Conservation (phyloP, 2,113 vertebrate species). For the Strix uralensis region DNA sequence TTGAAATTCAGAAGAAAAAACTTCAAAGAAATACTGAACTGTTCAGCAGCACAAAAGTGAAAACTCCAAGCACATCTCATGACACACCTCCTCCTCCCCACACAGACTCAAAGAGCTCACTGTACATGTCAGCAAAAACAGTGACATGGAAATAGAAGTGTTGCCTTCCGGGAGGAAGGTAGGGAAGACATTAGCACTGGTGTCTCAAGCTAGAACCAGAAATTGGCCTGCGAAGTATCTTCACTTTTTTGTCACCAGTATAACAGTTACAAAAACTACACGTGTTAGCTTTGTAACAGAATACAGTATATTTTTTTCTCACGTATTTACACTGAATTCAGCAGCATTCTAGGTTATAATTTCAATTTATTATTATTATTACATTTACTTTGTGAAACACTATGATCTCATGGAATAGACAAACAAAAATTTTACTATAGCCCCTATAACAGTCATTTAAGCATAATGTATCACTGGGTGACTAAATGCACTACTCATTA, state of each 20-base stretch:
- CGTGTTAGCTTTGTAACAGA: background rate
- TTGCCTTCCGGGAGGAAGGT: rapidly evolving
- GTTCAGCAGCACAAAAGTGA: background rate
- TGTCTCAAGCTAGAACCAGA: background rate
- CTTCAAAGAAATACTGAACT: no score
- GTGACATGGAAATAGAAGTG: rapidly evolving
- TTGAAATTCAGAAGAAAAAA: background rate
- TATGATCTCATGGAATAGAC: background rate
- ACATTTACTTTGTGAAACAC: background rate
- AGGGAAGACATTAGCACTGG: background rate
- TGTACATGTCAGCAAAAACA: rapidly evolving
- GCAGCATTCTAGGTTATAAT: background rate
- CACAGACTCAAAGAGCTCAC: rapidly evolving
- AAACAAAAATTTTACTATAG: background rate
- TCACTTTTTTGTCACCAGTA: background rate
- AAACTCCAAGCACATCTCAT: rapidly evolving
- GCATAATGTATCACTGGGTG: background rate
- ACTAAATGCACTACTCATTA: background rate
- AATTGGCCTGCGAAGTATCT: background rate
- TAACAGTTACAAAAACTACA: background rate
- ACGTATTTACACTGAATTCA: background rate
- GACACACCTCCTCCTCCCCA: rapidly evolving
- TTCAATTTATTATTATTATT: background rate
- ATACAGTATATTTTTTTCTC: background rate
- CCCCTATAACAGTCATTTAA: background rate